These are phyloP conservation scores for Balaeniceps rex DNA, from an alignment of 2,113 vertebrate species.

Conservation along the genomic window DNA sequence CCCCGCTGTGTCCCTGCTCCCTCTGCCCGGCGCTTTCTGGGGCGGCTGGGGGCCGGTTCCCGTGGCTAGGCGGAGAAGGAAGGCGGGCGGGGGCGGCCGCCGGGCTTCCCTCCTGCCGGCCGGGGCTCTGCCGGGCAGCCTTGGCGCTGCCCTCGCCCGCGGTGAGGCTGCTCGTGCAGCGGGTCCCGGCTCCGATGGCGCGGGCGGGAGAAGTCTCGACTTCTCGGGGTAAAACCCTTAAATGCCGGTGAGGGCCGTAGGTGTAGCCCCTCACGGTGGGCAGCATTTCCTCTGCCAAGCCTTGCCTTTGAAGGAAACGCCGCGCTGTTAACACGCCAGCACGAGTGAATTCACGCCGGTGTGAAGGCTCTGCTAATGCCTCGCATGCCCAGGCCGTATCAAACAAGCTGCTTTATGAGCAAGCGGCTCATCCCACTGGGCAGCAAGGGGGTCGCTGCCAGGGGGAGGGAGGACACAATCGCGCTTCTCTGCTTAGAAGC, in stretches of 20 bases:
- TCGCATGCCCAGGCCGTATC: not conserved
- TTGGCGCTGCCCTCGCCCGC: not conserved
- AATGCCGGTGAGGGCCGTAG: not conserved
- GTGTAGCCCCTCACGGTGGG: not conserved
- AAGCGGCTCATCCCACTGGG: not conserved
- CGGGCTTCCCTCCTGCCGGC: not conserved
- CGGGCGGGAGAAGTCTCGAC: not conserved
- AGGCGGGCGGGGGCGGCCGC: not conserved
- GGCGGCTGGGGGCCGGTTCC: not conserved
- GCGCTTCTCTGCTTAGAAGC: not conserved
- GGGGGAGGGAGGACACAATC: too few species aligned
- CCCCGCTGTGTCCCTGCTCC: not conserved
- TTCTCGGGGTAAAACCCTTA: not conserved
- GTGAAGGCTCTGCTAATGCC: not conserved
- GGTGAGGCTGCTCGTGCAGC: not conserved
- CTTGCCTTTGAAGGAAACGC: fast-evolving
- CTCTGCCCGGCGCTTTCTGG: not conserved
- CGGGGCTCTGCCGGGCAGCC: not conserved
- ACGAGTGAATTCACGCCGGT: not conserved
- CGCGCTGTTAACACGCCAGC: fast-evolving
- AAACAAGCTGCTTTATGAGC: not conserved
- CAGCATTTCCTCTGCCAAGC: not conserved
- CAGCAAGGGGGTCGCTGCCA: not conserved
- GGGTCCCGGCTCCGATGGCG: not conserved
- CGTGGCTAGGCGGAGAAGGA: not conserved